These are phyloP conservation scores for Coregonus clupeaformis DNA, from an alignment of 2,113 vertebrate species.

Conservation along the genomic window DNA sequence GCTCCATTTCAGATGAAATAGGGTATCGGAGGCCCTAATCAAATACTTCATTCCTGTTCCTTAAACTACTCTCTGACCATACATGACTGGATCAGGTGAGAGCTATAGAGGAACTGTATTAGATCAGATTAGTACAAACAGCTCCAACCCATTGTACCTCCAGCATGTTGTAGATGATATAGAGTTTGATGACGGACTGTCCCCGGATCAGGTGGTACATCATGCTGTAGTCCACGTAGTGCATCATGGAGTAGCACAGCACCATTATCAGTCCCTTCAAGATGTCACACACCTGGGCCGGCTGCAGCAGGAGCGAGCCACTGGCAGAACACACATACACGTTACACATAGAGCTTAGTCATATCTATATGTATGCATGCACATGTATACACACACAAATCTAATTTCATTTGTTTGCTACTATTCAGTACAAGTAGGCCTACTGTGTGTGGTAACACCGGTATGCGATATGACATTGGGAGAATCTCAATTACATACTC, in stretches of 20 bases:
- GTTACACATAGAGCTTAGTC: too few relatives aligned
- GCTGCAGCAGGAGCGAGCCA: slow-evolving; percentile 89
- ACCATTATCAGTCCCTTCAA: slow-evolving; percentile 93
- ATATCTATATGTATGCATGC: neutral
- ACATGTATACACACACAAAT: neutral
- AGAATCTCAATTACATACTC: too few relatives aligned
- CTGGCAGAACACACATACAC: slow-evolving; percentile 70
- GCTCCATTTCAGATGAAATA: too few relatives aligned
- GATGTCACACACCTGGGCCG: slow-evolving; percentile 95
- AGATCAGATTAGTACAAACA: too few relatives aligned
- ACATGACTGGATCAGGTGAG: neutral
- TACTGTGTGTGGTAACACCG: neutral
- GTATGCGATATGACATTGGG: neutral
- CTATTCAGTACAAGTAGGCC: too few relatives aligned
- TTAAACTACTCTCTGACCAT: too few relatives aligned
- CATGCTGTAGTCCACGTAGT: slow-evolving; percentile 99
- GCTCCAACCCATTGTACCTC: slow-evolving; percentile 76
- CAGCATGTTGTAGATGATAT: slow-evolving; percentile 99
- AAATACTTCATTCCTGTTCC: too few relatives aligned
- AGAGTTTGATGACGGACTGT: slow-evolving; percentile 98
- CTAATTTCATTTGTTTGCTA: neutral
- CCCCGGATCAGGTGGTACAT: slow-evolving; percentile 98
- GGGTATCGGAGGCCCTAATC: too few relatives aligned
- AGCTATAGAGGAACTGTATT: too few relatives aligned
- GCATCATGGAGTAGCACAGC: slow-evolving; percentile 96